phyloP scores from a whole-genome alignment of 2,797 vertebrate species.

The Mallotus villosus region DNA sequence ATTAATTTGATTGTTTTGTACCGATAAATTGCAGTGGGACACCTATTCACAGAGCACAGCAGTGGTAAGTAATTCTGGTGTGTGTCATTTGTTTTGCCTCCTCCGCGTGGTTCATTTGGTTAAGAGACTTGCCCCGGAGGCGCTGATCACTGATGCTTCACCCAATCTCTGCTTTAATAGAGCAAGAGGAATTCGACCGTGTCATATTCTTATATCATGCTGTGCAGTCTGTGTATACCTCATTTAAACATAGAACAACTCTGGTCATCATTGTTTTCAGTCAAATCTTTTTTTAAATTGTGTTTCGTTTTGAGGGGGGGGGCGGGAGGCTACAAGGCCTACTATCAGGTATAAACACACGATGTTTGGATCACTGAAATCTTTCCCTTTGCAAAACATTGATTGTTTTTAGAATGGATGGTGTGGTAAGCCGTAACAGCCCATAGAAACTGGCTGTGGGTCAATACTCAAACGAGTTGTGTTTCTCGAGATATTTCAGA shows the following conservation, averaged over 20 bases:
- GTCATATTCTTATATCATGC: constrained; percentile 4
- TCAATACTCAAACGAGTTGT: constrained; percentile 44
- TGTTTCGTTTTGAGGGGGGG: neutral
- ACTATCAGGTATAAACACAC: neutral
- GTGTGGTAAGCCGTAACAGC: neutral
- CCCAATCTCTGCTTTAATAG: constrained; percentile 50
- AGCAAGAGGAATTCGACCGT: constrained; percentile 44
- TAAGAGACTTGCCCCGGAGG: constrained; percentile 37
- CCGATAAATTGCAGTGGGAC: neutral
- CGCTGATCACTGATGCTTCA: constrained; percentile 45
- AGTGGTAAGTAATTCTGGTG: constrained; percentile 25
- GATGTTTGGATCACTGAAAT: neutral
- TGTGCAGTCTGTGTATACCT: neutral
- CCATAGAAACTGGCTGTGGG: constrained; percentile 23
- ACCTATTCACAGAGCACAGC: neutral
- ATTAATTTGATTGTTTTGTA: constrained; percentile 30
- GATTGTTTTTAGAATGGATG: neutral
- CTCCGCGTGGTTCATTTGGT: constrained; percentile 45
- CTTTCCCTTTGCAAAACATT: neutral
- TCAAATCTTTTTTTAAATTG: too few species aligned
- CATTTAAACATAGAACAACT: neutral
- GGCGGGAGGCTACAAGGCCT: neutral
- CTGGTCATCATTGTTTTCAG: neutral
- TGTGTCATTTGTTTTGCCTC: constrained; percentile 27
- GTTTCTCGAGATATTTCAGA: constrained; percentile 40